These are phyloP conservation scores for Erebia ligea DNA, from an alignment of 2,888 invertebrate species.

Conservation along the genomic window DNA sequence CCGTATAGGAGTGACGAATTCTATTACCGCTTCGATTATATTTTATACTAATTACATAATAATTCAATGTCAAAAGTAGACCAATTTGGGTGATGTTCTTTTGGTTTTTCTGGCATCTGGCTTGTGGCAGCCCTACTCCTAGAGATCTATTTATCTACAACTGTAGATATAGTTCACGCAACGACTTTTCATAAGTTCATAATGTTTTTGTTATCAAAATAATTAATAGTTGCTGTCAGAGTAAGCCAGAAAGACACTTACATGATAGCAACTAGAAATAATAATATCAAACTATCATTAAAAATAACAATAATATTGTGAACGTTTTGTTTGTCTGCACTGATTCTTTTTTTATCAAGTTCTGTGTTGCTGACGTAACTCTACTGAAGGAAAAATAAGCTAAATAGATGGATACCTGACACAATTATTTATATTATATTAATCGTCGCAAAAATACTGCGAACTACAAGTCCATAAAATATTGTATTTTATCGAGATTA, in stretches of 20 bases:
- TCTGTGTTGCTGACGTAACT: constrained; percentile 1
- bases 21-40: too few species aligned
- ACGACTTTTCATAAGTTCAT: constrained; percentile 8
- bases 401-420: not conserved
- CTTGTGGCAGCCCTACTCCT: not conserved
- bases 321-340: constrained; percentile 19
- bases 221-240: constrained; percentile 8
- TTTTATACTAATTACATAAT: too few species aligned
- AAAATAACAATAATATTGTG: constrained; percentile 32
- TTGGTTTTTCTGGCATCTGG: not conserved
- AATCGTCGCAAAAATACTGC: too few species aligned
- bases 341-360: not conserved
- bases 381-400: not conserved
- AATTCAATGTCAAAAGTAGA: too few species aligned
- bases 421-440: not conserved
- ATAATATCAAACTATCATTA: constrained; percentile 20
- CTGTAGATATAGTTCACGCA: not conserved
- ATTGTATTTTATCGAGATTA: too few species aligned
- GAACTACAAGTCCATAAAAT: too few species aligned
- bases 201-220: constrained; percentile 20
- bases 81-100: too few species aligned
- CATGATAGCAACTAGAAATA: constrained; percentile 21
- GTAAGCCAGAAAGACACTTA: not conserved
- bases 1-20: too few species aligned
- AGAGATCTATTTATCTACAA: constrained; percentile 4